Conservation (phyloP, 92 coral and sea anemone species). For the Porites rus region DNA sequence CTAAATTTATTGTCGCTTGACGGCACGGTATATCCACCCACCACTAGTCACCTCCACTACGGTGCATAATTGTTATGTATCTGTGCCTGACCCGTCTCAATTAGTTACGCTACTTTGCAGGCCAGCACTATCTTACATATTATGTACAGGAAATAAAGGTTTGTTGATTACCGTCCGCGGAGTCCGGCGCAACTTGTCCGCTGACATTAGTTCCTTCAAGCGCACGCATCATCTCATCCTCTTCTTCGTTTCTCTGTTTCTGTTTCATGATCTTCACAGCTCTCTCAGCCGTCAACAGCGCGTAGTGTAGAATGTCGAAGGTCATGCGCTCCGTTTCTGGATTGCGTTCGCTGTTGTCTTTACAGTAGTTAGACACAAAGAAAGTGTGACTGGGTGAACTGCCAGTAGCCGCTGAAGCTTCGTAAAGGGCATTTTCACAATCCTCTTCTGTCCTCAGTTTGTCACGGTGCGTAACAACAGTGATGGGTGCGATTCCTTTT, state of each 20-base stretch:
- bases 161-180: too few species aligned
- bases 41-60: too few species aligned
- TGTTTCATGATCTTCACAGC: conserved; percentile 45
- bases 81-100: too few species aligned
- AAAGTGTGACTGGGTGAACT: background rate
- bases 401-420: conserved; percentile 16
- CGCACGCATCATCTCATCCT: background rate
- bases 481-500: conserved; percentile 63
- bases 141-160: too few species aligned
- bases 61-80: too few species aligned
- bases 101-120: too few species aligned
- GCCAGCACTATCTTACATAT: too few species aligned
- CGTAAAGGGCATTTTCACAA: background rate
- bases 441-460: background rate
- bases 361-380: conserved; percentile 65
- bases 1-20: too few species aligned
- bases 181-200: too few species aligned
- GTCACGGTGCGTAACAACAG: conserved; percentile 2
- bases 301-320: background rate
- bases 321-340: too few species aligned
- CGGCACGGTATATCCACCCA: too few species aligned
- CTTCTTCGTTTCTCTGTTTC: conserved; percentile 20
- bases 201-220: too few species aligned
- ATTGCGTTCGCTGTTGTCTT: conserved; percentile 15
- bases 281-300: conserved; percentile 46